A percentile compares a stretch with the other conserved stretches of the same genome.
phyloP scores from a whole-genome alignment of 2,113 vertebrate genomes.

The Mystacornis crossleyi region DNA sequence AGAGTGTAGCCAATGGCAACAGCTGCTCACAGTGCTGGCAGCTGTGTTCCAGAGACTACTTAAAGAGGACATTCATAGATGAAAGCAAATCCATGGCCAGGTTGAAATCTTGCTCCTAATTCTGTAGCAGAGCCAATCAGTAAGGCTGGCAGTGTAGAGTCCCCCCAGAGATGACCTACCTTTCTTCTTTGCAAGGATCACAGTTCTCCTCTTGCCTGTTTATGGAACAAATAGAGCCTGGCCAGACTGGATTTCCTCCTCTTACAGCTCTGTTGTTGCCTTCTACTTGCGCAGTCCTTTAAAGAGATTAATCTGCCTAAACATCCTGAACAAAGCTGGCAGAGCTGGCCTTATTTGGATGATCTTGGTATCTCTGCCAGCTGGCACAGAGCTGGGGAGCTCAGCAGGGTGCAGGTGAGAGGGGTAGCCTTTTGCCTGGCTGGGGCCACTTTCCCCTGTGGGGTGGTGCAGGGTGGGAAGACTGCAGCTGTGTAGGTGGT shows the following conservation, averaged over 20 bases:
- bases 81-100: background rate
- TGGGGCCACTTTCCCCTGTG: background rate
- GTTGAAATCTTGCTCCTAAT: background rate
- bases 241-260: background rate
- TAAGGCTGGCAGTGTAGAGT: background rate
- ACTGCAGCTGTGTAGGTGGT: fast-evolving
- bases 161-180: background rate
- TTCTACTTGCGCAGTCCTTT: background rate
- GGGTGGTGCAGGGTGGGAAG: background rate
- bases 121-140: background rate
- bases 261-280: fast-evolving
- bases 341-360: background rate
- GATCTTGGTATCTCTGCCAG: background rate
- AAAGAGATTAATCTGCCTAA: background rate
- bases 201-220: background rate
- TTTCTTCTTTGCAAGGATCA: background rate
- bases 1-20: background rate
- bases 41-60: background rate
- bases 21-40: background rate
- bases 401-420: background rate
- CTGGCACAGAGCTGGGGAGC: background rate
- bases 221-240: background rate
- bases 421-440: background rate
- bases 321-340: background rate
- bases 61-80: background rate